These are phyloP conservation scores for Chesias legatella DNA, from an alignment of 2,888 invertebrate genomes.

Conservation along the genomic window DNA sequence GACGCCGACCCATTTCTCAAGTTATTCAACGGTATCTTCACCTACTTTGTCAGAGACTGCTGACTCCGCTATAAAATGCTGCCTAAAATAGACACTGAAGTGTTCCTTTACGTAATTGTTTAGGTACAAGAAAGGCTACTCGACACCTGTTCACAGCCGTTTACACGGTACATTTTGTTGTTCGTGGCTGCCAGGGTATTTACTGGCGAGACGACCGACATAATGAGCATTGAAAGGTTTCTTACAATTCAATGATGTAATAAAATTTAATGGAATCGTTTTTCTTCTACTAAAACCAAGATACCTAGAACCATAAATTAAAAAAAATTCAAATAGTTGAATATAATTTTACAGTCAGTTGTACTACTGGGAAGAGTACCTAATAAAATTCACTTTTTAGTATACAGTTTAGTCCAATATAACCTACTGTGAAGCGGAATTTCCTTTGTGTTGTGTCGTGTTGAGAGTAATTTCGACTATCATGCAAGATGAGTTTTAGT, in stretches of 20 bases:
- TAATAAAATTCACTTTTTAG: too few species aligned
- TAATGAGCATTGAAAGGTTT: conserved; percentile 29
- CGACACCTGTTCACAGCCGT: conserved; percentile 33
- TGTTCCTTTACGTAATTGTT: conserved; percentile 16
- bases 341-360: conserved; percentile 2
- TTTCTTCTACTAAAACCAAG: conserved; percentile 14
- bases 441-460: too few species aligned
- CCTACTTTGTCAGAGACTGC: conserved; percentile 16
- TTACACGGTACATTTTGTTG: conserved; percentile 40
- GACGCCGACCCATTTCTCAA: conserved; percentile 43
- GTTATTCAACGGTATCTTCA: conserved; percentile 26
- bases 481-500: too few species aligned
- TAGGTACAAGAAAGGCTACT: conserved; percentile 10
- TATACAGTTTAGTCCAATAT: too few species aligned
- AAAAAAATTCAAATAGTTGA: conserved; percentile 9
- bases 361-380: too few species aligned
- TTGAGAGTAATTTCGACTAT: too few species aligned
- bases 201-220: conserved; percentile 24
- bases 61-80: conserved; percentile 8
- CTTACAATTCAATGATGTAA: conserved; percentile 2
- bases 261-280: conserved; percentile 28
- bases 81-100: neutral
- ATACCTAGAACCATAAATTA: neutral
- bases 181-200: conserved; percentile 32
- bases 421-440: too few species aligned